Base-by-base conservation (phyloP, 2,113 vertebrate species). In the Carettochelys insculpta region DNA sequence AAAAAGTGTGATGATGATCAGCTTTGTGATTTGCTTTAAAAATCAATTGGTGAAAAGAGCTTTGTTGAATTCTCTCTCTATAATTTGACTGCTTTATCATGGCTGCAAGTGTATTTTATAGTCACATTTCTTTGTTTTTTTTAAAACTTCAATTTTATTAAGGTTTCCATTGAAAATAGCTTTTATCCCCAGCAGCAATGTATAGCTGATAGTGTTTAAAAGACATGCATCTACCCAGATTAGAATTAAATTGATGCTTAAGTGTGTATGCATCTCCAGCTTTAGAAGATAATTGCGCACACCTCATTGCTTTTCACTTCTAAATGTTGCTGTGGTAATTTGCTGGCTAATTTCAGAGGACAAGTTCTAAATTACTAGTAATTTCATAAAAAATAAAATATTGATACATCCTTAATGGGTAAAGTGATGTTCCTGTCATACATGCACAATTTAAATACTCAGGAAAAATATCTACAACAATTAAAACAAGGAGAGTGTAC, bases 271-370 rank as follows among this genome's bases (percentile, higher is more conserved):
- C 22, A 87, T 86, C 87, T 79, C 89, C 91, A 61, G 92, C 89
- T 90, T 88, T 2, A 5, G 81, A 84, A 93, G 83, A 56, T 89
- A 95, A 96, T 96, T 93, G 92, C 82, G 83, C 94, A 95, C 87
- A 95, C 94, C 87, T 95, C 95, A 94, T 96, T 97, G 91, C 94
- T 88, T 91, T 96, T 97, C 93, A 93, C 90, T 94, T 86, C 86
- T 90, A 77, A 93, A 83, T 41, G 89, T 86, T 94, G 91, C 92
- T 93, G 95, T 95, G 93, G 83, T 87, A 91, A 94, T 96, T 95
- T 96, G 91, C 92, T 73, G 89, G 89, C 83, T 95, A 91, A 94
- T 96, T 96, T 88, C 89, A 80, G 93, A 87, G 92, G 86, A 93
- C 86, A 90, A 94, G 80, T 93, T 90, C 80, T 92, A 93, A 94